Conservation (phyloP, 2,888 invertebrate species). For the Gerris lacustris region DNA sequence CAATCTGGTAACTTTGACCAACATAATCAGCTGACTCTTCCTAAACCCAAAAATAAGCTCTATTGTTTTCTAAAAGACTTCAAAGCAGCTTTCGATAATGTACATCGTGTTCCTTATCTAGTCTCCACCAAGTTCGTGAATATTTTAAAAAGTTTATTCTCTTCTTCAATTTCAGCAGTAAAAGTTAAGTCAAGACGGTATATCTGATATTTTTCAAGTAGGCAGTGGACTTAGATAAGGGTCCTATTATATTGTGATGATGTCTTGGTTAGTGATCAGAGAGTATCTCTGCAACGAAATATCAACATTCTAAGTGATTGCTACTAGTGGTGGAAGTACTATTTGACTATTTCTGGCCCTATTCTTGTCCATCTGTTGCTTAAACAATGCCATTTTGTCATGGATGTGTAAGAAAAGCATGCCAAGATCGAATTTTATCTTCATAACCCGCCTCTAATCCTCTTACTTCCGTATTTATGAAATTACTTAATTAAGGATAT, state of each 20-base stretch:
- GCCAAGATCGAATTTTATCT: no score
- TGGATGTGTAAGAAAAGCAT: no score
- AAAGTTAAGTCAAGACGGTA: neutral
- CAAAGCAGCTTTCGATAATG: neutral
- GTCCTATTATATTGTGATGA: constrained; percentile 23
- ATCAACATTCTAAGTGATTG: constrained; percentile 20
- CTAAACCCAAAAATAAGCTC: neutral
- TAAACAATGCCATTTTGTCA: no score
- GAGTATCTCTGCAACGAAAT: constrained; percentile 20
- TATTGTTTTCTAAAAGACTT: neutral
- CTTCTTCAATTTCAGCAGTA: neutral
- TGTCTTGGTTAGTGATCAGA: constrained; percentile 21
- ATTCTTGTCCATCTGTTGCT: no score
- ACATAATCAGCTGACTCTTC: no score
- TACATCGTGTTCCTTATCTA: neutral
- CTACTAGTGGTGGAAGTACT: constrained; percentile 20
- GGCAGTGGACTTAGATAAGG: constrained; percentile 20
- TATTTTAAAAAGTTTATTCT: neutral
- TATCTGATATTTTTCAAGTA: constrained; percentile 16
- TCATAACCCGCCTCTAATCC: no score
- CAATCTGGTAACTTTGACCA: no score
- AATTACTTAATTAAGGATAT: no score
- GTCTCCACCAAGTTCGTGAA: neutral
- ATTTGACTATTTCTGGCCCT: constrained; percentile 9
- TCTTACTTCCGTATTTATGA: no score